Evolutionary conservation across 2,113 vertebrate genomes (phyloP).

Genomic region (Alethe castanea): DNA sequence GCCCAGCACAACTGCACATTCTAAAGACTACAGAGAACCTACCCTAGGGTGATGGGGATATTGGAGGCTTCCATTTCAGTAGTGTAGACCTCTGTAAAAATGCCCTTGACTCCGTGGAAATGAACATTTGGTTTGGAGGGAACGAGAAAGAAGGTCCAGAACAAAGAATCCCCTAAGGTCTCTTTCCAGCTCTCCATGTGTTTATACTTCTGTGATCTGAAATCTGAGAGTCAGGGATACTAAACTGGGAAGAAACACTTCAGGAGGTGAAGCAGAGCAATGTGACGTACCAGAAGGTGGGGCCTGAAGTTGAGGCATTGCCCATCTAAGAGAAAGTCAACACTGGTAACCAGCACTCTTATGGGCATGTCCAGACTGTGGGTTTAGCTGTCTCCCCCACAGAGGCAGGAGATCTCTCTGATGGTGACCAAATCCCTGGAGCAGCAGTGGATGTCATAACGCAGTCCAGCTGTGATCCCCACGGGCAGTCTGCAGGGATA

Average conservation of each 20-base stretch:
- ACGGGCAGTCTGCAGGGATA: neutral
- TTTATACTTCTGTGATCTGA: neutral
- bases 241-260: neutral
- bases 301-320: neutral
- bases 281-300: fast-evolving
- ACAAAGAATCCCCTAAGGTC: neutral
- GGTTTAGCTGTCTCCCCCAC: neutral
- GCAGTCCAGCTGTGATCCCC: neutral
- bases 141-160: neutral
- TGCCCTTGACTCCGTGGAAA: neutral
- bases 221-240: neutral
- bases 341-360: too few species aligned
- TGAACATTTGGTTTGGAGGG: neutral
- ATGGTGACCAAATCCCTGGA: neutral
- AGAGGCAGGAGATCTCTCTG: fast-evolving
- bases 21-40: neutral
- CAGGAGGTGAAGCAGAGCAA: neutral
- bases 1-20: neutral
- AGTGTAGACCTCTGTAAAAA: neutral
- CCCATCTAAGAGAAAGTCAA: neutral
- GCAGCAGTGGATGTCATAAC: fast-evolving
- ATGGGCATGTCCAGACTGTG: neutral
- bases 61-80: neutral
- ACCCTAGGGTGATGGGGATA: neutral
- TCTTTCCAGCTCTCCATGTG: fast-evolving